A percentile compares a stretch with the other conserved stretches of the same genome.
These are phyloP conservation scores for Silurus lanzhouensis DNA, from an alignment of 2,797 vertebrate genomes.

Conservation along the genomic window DNA sequence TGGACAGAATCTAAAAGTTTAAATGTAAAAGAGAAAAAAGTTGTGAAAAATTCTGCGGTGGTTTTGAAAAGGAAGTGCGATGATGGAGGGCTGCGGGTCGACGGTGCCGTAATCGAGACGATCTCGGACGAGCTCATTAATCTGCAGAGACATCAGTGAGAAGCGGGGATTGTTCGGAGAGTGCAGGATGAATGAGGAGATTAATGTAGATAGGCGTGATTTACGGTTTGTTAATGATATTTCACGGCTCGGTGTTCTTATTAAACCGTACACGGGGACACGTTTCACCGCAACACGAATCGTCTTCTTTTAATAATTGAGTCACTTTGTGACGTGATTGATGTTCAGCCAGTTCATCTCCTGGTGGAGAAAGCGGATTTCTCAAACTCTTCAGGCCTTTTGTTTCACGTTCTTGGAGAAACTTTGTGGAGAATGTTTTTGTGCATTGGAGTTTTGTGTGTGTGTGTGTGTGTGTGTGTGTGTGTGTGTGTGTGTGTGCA, in stretches of 20 bases:
- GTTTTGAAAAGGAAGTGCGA: neutral
- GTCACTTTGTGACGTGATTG: conserved; percentile 59
- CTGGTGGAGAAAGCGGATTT: conserved; percentile 60
- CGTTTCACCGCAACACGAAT: neutral
- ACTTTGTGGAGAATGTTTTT: conserved; percentile 45
- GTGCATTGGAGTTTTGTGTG: neutral
- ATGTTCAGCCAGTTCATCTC: conserved; percentile 55
- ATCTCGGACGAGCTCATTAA: conserved; percentile 70
- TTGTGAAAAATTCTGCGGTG: neutral
- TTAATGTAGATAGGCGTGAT: conserved; percentile 60
- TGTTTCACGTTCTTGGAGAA: conserved; percentile 48
- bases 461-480: neutral
- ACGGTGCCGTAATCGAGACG: conserved; percentile 61
- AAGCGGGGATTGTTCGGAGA: conserved; percentile 53
- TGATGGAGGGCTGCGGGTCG: conserved; percentile 52
- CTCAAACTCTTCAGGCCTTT: neutral
- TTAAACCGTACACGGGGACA: conserved; percentile 33
- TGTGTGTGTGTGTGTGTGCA: conserved; percentile 30
- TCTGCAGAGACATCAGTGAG: conserved; percentile 51
- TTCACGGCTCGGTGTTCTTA: conserved; percentile 49
- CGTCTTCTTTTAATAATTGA: conserved; percentile 56
- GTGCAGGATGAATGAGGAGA: conserved; percentile 59
- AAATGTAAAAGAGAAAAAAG: neutral
- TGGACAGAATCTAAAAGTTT: neutral
- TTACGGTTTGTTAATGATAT: conserved; percentile 48